Percentiles rank a stretch among this genome's conserved stretches.
phyloP scores from a whole-genome alignment of 2,113 vertebrate genomes.

The Dendrocopos noguchii region DNA sequence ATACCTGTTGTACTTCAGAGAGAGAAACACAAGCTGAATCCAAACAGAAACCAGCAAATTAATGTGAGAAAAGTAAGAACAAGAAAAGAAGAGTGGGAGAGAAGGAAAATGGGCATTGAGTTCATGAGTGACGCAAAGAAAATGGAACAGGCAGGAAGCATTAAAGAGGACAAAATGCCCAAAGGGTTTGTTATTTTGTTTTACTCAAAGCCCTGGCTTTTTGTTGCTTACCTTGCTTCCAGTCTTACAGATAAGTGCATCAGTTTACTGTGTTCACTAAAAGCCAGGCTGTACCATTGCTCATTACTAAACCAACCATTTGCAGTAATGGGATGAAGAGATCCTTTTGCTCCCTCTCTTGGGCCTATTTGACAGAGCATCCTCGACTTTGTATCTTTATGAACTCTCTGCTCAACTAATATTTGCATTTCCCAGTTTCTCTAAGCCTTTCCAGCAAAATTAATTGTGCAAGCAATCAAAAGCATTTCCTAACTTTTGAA shows the following conservation, averaged over 20 bases:
- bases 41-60: constrained; percentile 79
- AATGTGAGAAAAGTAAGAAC: constrained; percentile 83
- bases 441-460: constrained; percentile 9
- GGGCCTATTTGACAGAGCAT: constrained; percentile 28
- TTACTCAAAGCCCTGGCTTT: constrained; percentile 64
- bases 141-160: constrained; percentile 77
- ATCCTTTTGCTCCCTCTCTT: constrained; percentile 49
- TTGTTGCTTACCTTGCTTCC: constrained; percentile 71
- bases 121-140: constrained; percentile 81
- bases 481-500: not conserved
- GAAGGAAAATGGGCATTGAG: constrained; percentile 85
- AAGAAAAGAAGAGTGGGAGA: constrained; percentile 84
- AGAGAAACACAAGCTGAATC: constrained; percentile 84
- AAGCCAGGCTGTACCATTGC: constrained; percentile 19
- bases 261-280: constrained; percentile 44
- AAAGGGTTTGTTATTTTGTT: constrained; percentile 79
- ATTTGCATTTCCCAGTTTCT: constrained; percentile 23
- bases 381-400: constrained; percentile 50
- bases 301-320: constrained; percentile 63
- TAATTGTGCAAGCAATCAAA: not conserved
- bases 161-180: constrained; percentile 74
- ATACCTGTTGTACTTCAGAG: constrained; percentile 77
- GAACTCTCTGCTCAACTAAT: constrained; percentile 70
- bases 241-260: constrained; percentile 39
- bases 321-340: not conserved